Percentiles rank a stretch among this genome's conserved stretches.
Conservation (phyloP, 2,797 vertebrate genomes). For the Darevskia nairensis region DNA sequence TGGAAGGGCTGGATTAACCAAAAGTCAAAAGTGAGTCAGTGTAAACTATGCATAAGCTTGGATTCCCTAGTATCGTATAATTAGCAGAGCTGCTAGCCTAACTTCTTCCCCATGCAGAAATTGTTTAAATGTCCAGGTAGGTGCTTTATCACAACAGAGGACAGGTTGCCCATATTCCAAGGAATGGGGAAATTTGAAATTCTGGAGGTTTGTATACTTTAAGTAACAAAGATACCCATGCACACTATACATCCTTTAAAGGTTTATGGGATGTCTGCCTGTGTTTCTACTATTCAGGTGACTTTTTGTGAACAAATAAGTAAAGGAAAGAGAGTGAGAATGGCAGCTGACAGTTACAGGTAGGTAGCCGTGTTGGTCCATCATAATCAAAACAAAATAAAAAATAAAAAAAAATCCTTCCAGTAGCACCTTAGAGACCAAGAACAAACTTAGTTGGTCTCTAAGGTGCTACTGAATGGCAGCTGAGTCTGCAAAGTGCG, state of each 20-base stretch:
- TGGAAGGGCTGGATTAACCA: conserved; percentile 12
- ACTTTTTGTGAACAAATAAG: neutral
- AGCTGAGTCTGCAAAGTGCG: neutral
- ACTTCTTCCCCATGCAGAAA: too few species aligned
- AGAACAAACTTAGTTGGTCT: too few species aligned
- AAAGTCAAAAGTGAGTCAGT: conserved; percentile 6
- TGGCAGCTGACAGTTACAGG: too few species aligned
- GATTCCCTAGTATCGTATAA: neutral
- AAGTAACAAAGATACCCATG: neutral
- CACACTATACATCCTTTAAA: neutral
- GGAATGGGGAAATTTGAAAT: neutral
- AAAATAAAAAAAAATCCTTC: too few species aligned
- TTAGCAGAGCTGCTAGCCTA: neutral
- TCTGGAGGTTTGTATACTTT: neutral
- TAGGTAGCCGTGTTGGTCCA: too few species aligned
- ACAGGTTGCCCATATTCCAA: neutral
- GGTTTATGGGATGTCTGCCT: neutral
- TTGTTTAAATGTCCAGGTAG: neutral
- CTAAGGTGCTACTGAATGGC: too few species aligned
- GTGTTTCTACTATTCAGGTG: neutral
- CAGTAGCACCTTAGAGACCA: too few species aligned
- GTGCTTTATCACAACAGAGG: neutral
- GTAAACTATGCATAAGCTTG: neutral
- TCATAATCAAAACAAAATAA: too few species aligned
- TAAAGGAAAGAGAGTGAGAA: neutral